Conservation (phyloP, 2,113 vertebrate species). For the Neolamprologus toae region DNA sequence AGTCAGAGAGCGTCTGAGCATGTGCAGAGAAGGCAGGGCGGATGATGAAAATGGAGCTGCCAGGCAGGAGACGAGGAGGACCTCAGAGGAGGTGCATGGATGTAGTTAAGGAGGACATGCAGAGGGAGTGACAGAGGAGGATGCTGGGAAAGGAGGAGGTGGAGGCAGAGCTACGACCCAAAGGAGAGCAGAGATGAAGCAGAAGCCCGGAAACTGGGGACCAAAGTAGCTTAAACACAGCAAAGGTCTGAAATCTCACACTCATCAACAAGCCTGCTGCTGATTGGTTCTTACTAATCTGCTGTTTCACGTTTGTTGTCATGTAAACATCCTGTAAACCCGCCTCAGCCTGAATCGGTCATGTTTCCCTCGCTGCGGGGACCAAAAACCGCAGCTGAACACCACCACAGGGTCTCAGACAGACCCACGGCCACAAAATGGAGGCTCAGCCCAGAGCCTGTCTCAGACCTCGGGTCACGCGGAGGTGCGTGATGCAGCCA, state of each 20-base stretch:
- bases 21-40: background rate
- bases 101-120: background rate
- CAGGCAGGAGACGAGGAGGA: background rate
- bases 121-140: background rate
- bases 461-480: background rate
- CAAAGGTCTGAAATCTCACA: background rate
- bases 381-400: background rate
- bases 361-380: background rate
- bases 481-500: background rate
- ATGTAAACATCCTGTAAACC: background rate
- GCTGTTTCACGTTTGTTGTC: background rate
- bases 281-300: background rate
- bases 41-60: background rate
- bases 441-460: background rate
- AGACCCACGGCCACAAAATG: background rate
- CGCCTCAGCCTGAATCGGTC: background rate
- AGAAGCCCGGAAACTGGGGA: rapidly evolving
- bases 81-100: background rate
- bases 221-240: background rate
- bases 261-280: background rate
- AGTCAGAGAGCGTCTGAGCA: background rate
- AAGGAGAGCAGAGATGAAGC: background rate
- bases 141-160: background rate
- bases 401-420: background rate
- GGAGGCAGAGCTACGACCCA: background rate